Evolutionary conservation across 2,113 vertebrate species (phyloP).

Genomic region (Urocitellus parryii): DNA sequence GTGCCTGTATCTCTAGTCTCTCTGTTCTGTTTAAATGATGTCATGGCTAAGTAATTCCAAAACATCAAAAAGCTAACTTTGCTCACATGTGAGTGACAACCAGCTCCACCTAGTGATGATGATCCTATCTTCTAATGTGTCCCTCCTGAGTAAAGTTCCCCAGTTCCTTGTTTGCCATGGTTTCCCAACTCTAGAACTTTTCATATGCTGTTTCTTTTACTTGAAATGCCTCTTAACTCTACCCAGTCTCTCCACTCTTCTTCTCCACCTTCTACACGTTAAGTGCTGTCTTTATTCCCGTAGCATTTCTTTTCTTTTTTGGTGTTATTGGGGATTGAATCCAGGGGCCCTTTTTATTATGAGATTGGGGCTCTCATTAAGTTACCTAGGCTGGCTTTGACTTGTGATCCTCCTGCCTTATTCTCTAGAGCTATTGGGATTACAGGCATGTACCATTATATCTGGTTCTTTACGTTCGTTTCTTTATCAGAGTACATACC

Average conservation of each 20-base stretch:
- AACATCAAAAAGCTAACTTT: conserved; percentile 3
- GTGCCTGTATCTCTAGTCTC: neutral
- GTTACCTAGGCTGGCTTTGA: neutral
- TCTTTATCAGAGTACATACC: neutral
- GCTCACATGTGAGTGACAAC: neutral
- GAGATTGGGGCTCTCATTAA: neutral
- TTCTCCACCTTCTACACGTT: no score
- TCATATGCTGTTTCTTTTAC: neutral
- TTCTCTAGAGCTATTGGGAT: neutral
- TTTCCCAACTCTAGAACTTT: conserved; percentile 1
- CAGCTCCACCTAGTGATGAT: neutral
- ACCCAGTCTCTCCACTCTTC: no score
- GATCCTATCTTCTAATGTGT: neutral
- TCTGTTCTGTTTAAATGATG: neutral
- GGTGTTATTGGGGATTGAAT: neutral
- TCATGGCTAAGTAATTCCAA: neutral
- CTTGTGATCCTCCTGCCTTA: neutral
- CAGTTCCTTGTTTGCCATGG: neutral
- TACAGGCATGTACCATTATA: neutral
- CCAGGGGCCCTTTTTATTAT: neutral
- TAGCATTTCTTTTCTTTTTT: no score
- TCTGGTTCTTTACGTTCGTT: neutral
- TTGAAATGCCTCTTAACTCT: neutral
- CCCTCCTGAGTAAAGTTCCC: neutral
- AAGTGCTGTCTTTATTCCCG: no score